Evolutionary conservation across 2,113 vertebrate genomes (phyloP).

Genomic region (Pardalotus punctatus): DNA sequence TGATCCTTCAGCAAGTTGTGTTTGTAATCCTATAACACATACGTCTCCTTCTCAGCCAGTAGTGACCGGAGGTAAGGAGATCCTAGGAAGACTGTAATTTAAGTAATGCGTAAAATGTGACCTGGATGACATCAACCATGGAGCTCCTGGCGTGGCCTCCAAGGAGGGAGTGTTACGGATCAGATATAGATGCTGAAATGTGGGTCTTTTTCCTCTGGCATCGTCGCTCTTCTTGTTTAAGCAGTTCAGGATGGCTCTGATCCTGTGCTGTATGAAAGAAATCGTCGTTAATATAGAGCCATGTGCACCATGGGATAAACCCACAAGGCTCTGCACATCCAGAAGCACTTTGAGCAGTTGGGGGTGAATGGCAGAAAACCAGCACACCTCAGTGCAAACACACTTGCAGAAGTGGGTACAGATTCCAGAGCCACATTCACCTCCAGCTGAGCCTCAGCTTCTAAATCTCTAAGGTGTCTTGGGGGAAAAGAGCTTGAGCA

Average conservation of each 20-base stretch:
- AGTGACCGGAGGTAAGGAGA: background rate
- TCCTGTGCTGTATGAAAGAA: background rate
- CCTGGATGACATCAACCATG: too few species aligned
- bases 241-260: background rate
- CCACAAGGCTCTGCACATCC: background rate
- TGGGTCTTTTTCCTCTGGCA: background rate
- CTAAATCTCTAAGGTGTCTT: background rate
- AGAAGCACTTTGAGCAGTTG: background rate
- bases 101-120: background rate
- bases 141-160: background rate
- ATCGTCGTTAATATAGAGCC: rapidly evolving
- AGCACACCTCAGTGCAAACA: background rate
- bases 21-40: rapidly evolving
- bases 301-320: rapidly evolving
- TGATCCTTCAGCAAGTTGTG: background rate
- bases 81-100: background rate
- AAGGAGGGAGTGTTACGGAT: background rate
- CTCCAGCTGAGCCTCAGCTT: background rate
- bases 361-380: background rate
- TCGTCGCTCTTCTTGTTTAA: background rate
- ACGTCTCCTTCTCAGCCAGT: background rate
- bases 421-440: rapidly evolving
- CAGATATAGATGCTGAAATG: rapidly evolving
- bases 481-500: background rate
- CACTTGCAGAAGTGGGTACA: rapidly evolving